Evolutionary conservation across 2,888 invertebrate genomes (phyloP), one percentile per base, ranked within the genome.

Genomic region (Odontocerum albicorne): DNA sequence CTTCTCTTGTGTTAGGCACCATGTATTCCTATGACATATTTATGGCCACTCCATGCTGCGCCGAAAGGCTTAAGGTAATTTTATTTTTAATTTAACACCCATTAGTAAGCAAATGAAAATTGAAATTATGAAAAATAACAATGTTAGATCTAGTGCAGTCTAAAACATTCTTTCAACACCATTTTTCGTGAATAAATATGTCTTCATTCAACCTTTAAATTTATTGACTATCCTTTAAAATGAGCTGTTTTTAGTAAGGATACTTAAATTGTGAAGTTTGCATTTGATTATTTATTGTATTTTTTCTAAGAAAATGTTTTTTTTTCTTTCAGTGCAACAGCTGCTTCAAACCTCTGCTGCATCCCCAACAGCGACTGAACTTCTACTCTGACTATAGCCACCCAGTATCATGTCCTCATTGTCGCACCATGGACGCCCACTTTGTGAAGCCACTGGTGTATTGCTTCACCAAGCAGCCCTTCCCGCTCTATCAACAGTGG

Each of bases 1-100:
- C 92, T 17, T 90, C 93, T 46, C 83, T 97, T 60, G 92, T 97
- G 54, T 83, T 97, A 55, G 97, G 97, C 63, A 96, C 96, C 62
- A 96, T 97, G 93, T 98, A 98, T 78, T 92, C 95, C 57, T 98
- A 96, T 70, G 97, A 98, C 75, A 93, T 98, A 65, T 96, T 98
- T 72, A 97, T 97, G 70, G 95, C 96, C 59, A 92, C 90, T 77
- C 95, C 96, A 13, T 98, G 97, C 74, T 97, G 97, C 77, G 84
- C 88, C 68, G 93, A 94, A 68, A 84, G 96, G 65, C 83, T 96
- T 65, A 92, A 90, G 86, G 93, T 94, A 68, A 35, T 6, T 27
- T 27, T 38, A 10, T n/a, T n/a, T n/a, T n/a, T n/a, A n/a, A n/a
- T n/a, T n/a, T n/a, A n/a, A n/a, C n/a, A n/a, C n/a, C n/a, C n/a